Base-by-base conservation (phyloP, 2,797 vertebrate genomes). In the Hapalemur alaotrensis region DNA sequence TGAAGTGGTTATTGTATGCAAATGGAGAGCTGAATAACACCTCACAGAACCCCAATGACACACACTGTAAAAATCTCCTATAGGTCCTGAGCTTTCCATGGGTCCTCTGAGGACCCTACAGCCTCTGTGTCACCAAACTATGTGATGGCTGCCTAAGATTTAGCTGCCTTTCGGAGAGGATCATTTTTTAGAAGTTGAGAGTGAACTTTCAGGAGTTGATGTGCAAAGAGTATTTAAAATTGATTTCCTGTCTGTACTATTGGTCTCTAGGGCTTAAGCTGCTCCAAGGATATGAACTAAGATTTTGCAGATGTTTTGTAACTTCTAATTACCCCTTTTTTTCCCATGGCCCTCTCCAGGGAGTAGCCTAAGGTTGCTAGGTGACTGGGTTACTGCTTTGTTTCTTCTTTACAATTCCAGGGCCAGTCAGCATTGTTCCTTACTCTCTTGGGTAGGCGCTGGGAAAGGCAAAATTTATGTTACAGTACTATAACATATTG, bases 151-250 rank as follows among this genome's bases (percentile, higher is more conserved):
- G 8, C 78, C 87, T 41, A 96, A 69, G 35, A 88, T 92, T 92
- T 97, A 89, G 38, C 46, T 88, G 52, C 46, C 25, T 88, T 96
- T 81, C 43, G 38, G 65, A 65, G 46, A 93, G 54, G 61, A 84
- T 91, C 22, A 63, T 96, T 97, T 97, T 95, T 95, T 23, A 97
- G 89, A 92, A 89, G 65, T 9, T 72, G 72, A 46, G 35, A 54
- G 52, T 95, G 86, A 96, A 92, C 50, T 97, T 93, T 43, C 41
- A 80, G 17, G 7, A 91, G 30, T 75, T 97, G 85, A 96, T 97
- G 93, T 96, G 57, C 38, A 87, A 79, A 93, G 30, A 92, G 35
- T 96, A 96, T 96, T 98, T 96, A 95, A 57, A 92, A 96, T 95
- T 95, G 94, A 98, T 97, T 96, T 98, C 59, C 73, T 97, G 69